A percentile compares a stretch with the other conserved stretches of the same genome.
phyloP scores from a whole-genome alignment of 2,888 invertebrate genomes.

The Lycaena phlaeas region DNA sequence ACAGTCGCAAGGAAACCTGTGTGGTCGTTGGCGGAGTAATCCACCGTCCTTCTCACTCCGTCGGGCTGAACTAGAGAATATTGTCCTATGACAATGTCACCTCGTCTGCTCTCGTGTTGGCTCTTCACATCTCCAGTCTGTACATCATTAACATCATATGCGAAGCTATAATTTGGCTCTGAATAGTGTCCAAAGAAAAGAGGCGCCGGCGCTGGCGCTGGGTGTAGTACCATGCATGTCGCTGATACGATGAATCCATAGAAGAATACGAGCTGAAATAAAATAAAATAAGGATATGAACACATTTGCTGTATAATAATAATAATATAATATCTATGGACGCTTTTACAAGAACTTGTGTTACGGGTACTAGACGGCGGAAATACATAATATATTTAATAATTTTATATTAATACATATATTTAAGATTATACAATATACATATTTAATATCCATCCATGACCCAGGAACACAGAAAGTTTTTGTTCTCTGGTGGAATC shows the following conservation, averaged over 20 bases:
- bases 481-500: no score
- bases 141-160: slow-evolving; percentile 68
- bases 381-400: no score
- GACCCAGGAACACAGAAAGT: no score
- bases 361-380: no score
- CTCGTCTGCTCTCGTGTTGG: slow-evolving; percentile 64
- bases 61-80: slow-evolving; percentile 71
- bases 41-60: slow-evolving; percentile 66
- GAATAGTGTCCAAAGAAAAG: slow-evolving; percentile 22
- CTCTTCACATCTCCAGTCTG: slow-evolving; percentile 70
- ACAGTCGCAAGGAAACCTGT: slow-evolving; percentile 71
- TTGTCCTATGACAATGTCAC: slow-evolving; percentile 66
- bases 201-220: slow-evolving; percentile 25
- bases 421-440: no score
- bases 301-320: no score
- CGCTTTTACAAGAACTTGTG: no score
- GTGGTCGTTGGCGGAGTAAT: slow-evolving; percentile 68
- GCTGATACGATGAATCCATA: slow-evolving; percentile 38
- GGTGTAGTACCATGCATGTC: slow-evolving; percentile 46
- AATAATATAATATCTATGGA: no score
- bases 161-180: slow-evolving; percentile 54
- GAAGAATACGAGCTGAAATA: slow-evolving; percentile 21
- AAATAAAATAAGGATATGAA: slow-evolving; percentile 1
- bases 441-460: no score
- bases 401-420: no score